These are phyloP conservation scores for Tiaroga cobitis DNA, from an alignment of 2,797 vertebrate species.

Conservation along the genomic window DNA sequence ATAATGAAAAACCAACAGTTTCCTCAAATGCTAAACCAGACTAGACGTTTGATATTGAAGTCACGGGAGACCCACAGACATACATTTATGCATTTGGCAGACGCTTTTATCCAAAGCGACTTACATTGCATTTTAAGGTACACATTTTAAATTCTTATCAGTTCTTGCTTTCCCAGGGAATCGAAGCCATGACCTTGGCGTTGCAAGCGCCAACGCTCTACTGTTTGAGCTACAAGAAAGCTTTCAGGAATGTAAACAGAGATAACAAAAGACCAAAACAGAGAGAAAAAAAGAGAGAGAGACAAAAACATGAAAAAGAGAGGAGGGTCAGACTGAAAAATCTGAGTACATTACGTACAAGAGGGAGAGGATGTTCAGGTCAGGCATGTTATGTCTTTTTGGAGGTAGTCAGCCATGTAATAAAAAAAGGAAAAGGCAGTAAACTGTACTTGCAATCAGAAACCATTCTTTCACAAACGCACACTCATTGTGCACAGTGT, in stretches of 20 bases:
- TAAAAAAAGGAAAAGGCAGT: constrained; percentile 19
- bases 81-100: background rate
- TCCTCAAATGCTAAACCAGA: background rate
- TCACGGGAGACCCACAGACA: background rate
- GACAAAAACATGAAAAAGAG: background rate
- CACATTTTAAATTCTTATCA: too few species aligned
- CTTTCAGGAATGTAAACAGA: constrained; percentile 29
- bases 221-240: too few species aligned
- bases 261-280: constrained; percentile 18
- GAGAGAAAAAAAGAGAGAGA: background rate
- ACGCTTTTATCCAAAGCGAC: too few species aligned
- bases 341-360: background rate
- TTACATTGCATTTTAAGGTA: too few species aligned
- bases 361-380: background rate
- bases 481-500: background rate
- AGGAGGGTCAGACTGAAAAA: background rate
- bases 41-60: background rate
- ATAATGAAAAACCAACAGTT: background rate
- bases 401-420: constrained; percentile 28
- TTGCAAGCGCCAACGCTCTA: too few species aligned
- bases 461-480: constrained; percentile 41
- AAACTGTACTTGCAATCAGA: constrained; percentile 47
- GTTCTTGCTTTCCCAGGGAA: too few species aligned
- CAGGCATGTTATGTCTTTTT: constrained; percentile 58
- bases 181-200: too few species aligned